Conservation (phyloP, 2,797 vertebrate species). For the Sebastes iracundus region DNA sequence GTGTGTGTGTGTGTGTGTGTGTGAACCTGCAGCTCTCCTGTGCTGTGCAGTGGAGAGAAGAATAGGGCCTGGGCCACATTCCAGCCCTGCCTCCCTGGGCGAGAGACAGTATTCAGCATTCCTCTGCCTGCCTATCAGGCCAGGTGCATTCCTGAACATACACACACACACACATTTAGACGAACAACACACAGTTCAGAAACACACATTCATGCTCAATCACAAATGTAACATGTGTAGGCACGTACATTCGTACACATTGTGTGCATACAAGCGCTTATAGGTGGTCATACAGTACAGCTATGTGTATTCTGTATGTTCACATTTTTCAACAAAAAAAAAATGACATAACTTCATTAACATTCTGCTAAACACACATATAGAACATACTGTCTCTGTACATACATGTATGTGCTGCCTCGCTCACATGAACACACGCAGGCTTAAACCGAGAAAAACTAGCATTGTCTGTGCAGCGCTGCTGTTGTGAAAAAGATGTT, state of each 20-base stretch:
- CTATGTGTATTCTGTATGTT: not conserved
- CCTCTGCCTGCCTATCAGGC: conserved; percentile 80
- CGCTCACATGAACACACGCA: conserved; percentile 1
- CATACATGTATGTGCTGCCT: conserved; percentile 14
- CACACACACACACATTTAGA: conserved; percentile 39
- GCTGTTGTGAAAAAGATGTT: conserved; percentile 36
- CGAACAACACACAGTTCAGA: conserved; percentile 22
- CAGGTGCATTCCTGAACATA: conserved; percentile 82
- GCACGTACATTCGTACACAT: not conserved
- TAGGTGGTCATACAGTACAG: conserved; percentile 11
- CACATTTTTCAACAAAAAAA: not conserved
- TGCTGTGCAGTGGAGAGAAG: conserved; percentile 74
- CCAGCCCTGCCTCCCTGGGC: conserved; percentile 81
- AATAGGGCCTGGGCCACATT: conserved; percentile 83
- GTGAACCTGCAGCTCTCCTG: conserved; percentile 70
- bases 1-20: conserved; percentile 46
- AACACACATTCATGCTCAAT: conserved; percentile 25
- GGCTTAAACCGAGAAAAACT: conserved; percentile 32
- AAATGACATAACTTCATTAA: not conserved
- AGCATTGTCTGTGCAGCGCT: conserved; percentile 35
- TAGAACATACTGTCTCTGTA: not conserved
- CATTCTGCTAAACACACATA: not conserved
- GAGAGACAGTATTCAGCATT: conserved; percentile 82
- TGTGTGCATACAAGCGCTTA: conserved; percentile 10
- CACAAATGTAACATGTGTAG: conserved; percentile 18